phyloP scores from a whole-genome alignment of 2,113 vertebrate genomes.

The Dipodomys spectabilis region DNA sequence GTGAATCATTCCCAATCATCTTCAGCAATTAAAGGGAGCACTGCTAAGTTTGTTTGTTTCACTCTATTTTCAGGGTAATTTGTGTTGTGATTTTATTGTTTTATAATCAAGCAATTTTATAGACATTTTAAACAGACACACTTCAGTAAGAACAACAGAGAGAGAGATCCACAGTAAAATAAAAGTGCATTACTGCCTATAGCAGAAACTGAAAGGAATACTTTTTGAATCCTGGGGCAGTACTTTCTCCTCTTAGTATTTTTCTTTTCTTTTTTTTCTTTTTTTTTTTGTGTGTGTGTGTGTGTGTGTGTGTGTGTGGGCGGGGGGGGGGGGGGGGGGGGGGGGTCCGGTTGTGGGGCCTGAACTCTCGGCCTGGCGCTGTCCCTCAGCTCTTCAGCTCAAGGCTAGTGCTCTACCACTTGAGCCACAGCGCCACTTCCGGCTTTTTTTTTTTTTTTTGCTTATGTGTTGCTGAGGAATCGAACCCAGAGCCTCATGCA shows the following conservation, averaged over 20 bases:
- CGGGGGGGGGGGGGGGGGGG: too few relatives aligned
- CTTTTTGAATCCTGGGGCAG: fast-evolving
- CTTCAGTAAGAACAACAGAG: neutral
- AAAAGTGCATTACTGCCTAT: neutral
- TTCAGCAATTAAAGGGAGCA: conserved; percentile 4
- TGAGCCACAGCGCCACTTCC: too few relatives aligned
- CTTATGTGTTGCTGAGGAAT: too few relatives aligned
- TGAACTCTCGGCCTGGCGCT: too few relatives aligned
- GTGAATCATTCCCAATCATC: neutral
- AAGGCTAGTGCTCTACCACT: too few relatives aligned
- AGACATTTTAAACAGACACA: neutral
- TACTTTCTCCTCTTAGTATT: neutral
- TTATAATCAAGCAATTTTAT: neutral
- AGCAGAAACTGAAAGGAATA: neutral
- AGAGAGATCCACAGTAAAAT: neutral
- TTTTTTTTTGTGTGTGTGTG: too few relatives aligned
- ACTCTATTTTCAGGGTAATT: neutral
- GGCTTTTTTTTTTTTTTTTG: too few relatives aligned
- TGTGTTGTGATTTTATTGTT: neutral
- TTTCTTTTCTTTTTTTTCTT: too few relatives aligned
- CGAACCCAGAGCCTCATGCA: too few relatives aligned
- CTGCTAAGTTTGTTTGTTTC: neutral
- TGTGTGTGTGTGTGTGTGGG: too few relatives aligned
- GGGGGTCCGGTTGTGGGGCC: too few relatives aligned
- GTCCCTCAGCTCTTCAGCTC: too few relatives aligned